Evolutionary conservation across 2,888 invertebrate species (phyloP).

Genomic region (Chrysotoxum bicinctum): DNA sequence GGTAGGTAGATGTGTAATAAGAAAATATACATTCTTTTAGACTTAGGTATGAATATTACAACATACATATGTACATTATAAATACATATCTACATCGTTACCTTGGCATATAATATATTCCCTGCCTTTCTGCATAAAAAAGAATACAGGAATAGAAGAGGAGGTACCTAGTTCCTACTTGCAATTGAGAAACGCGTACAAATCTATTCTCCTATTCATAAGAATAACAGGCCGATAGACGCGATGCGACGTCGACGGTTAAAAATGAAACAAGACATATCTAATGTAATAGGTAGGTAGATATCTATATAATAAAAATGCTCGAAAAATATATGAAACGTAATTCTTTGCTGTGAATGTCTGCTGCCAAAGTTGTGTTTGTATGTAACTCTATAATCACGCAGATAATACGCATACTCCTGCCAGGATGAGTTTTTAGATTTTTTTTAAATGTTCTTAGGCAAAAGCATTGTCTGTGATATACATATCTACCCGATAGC

Average conservation of each 20-base stretch:
- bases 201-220: no score
- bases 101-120: no score
- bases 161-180: no score
- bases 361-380: background rate
- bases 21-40: no score
- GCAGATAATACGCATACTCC: constrained; percentile 56
- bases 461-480: background rate
- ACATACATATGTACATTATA: no score
- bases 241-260: background rate
- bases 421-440: constrained; percentile 33
- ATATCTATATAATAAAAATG: constrained; percentile 7
- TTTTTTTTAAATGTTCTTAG: constrained; percentile 26
- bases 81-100: no score
- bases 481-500: background rate
- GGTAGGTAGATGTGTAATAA: no score
- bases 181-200: no score
- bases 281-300: background rate
- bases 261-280: constrained; percentile 23
- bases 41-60: no score
- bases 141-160: no score
- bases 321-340: constrained; percentile 5
- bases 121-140: no score
- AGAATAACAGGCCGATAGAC: background rate
- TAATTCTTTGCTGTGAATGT: background rate
- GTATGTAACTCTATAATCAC: constrained; percentile 6